These are phyloP conservation scores for Eudemis profundana DNA, from an alignment of 2,888 invertebrate genomes.

Conservation along the genomic window DNA sequence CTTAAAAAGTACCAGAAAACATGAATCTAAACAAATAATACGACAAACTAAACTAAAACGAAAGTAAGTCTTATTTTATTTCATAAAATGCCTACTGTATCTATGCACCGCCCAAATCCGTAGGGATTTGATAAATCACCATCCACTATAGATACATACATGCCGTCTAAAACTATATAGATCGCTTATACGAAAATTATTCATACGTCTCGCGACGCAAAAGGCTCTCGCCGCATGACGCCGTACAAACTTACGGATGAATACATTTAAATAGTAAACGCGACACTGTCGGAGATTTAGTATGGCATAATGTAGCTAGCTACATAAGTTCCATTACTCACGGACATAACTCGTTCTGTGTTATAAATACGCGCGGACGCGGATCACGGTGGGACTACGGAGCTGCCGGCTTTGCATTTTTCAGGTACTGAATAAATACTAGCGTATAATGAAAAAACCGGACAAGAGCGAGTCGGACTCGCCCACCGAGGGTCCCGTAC, in stretches of 20 bases:
- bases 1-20: too few species aligned
- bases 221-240: conserved; percentile 80
- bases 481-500: too few species aligned
- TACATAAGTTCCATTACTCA: conserved; percentile 81
- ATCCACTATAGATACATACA: conserved; percentile 10
- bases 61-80: conserved; percentile 1
- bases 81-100: not conserved
- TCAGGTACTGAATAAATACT: not conserved
- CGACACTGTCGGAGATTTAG: conserved; percentile 80
- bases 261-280: conserved; percentile 85
- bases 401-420: conserved; percentile 9
- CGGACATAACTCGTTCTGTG: conserved; percentile 73
- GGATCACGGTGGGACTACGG: conserved; percentile 30
- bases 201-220: conserved; percentile 73
- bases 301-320: conserved; percentile 75
- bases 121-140: conserved; percentile 33
- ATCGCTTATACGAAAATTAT: conserved; percentile 77
- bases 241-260: conserved; percentile 81
- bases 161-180: conserved; percentile 41
- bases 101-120: conserved; percentile 17
- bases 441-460: too few species aligned
- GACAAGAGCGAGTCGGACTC: too few species aligned
- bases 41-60: not conserved
- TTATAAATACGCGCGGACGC: conserved; percentile 44
- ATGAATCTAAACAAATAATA: too few species aligned